Conservation (phyloP, 2,797 vertebrate species). For the Pygocentrus nattereri region DNA sequence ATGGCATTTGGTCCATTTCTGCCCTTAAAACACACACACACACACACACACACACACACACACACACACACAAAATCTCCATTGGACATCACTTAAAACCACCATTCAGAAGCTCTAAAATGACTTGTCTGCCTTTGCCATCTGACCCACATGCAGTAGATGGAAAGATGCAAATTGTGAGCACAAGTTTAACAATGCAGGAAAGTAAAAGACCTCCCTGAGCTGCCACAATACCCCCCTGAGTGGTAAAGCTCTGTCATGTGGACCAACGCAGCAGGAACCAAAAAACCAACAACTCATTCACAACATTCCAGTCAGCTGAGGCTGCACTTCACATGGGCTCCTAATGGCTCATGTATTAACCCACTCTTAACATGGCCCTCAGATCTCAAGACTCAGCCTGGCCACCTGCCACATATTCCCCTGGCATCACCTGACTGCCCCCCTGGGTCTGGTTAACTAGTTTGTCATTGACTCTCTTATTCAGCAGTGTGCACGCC, state of each 20-base stretch:
- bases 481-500: slow-evolving; percentile 8
- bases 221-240: slow-evolving; percentile 9
- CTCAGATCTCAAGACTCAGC: slow-evolving; percentile 40
- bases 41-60: neutral
- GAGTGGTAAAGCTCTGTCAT: slow-evolving; percentile 8
- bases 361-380: slow-evolving; percentile 62
- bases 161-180: neutral
- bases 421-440: slow-evolving; percentile 49
- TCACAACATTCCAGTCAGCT: slow-evolving; percentile 61
- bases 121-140: neutral
- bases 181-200: neutral
- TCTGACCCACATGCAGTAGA: neutral
- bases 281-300: slow-evolving; percentile 18
- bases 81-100: too few relatives aligned
- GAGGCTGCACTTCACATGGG: slow-evolving; percentile 68
- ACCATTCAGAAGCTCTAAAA: too few relatives aligned
- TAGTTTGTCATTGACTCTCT: slow-evolving; percentile 54
- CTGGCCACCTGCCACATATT: slow-evolving; percentile 45
- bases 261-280: slow-evolving; percentile 20
- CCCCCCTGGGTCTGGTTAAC: slow-evolving; percentile 65
- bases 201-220: neutral
- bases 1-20: neutral
- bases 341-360: slow-evolving; percentile 81
- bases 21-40: neutral
- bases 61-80: neutral